Evolutionary conservation across 2,113 vertebrate genomes (phyloP), one percentile per base, ranked within the genome.

Genomic region (Trogon melanurus): DNA sequence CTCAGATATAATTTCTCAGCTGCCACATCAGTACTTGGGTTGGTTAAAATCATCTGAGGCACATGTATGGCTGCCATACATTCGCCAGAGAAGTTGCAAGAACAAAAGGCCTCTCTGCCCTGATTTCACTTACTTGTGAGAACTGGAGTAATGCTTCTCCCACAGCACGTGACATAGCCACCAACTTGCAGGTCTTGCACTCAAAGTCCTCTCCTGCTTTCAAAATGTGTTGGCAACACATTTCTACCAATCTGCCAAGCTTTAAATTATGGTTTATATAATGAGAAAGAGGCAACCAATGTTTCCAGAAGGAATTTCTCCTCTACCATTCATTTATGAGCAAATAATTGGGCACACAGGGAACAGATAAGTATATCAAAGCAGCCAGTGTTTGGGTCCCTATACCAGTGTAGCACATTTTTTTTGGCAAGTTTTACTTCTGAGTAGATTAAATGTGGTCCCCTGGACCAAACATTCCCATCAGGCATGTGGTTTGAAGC

Each of bases 61-160:
- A 41, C 27, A 29, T 0, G 11, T 38, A 32, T 29, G 1, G 1
- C 16, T 0, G 0, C 34, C 2, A 54, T 13, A 45, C 9, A 11
- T 36, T 79, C 74, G 8, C 16, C 41, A 79, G n/a, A 71, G 70
- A 78, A 76, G 4, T 1, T 50, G 10, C 34, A 41, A 54, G 11
- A 12, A 16, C 44, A 72, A 71, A 56, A 48, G 22, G 10, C 8
- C 16, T 58, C 45, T 78, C 11, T 71, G 7, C 19, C 26, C 16
- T 32, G 60, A 2, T 17, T 16, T 50, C 6, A 27, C 4, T 54
- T 70, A 16, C 41, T 89, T 85, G 50, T 16, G 60, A 36, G 11
- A 18, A 36, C 8, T 36, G 11, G 36, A 78, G n/a, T 27, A 45
- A 58, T n/a, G 13, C 1, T 88, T 88, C 13, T 45, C 26, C 11